These are phyloP conservation scores for Chloromyia formosa DNA, from an alignment of 2,888 invertebrate genomes.

Conservation along the genomic window DNA sequence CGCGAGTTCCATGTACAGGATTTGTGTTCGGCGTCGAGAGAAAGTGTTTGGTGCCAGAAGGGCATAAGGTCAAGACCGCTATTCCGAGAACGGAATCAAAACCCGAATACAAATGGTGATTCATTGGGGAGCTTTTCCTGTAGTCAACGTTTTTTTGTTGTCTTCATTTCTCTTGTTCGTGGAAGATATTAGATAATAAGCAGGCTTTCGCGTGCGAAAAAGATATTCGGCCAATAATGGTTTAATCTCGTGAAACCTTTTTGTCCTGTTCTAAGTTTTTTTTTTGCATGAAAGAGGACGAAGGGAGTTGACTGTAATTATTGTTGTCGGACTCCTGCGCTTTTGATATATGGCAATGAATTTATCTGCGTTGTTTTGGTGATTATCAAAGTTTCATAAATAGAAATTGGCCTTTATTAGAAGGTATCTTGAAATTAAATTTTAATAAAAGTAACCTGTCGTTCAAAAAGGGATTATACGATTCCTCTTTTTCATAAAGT, in stretches of 20 bases:
- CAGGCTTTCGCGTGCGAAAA: conserved; percentile 19
- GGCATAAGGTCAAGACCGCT: neutral
- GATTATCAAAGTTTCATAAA: too few relatives aligned
- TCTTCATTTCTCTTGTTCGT: neutral
- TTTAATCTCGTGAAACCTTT: neutral
- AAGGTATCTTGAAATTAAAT: too few relatives aligned
- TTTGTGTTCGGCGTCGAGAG: neutral
- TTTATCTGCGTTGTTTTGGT: too few relatives aligned
- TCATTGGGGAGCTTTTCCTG: neutral
- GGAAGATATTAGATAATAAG: conserved; percentile 5
- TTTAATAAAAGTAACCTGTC: too few relatives aligned
- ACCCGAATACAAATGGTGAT: neutral
- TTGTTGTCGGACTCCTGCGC: too few relatives aligned
- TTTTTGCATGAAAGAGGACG: too few relatives aligned
- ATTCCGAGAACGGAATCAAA: neutral
- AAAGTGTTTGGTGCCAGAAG: neutral
- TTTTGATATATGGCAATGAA: too few relatives aligned
- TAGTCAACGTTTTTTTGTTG: neutral
- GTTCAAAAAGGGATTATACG: too few relatives aligned
- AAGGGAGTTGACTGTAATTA: too few relatives aligned
- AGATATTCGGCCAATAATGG: conserved; percentile 19
- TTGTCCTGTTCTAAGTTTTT: neutral
- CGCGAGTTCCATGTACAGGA: neutral
- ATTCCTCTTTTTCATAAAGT: too few relatives aligned
- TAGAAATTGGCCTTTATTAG: too few relatives aligned